Conservation (phyloP, 2,888 invertebrate genomes). For the Drosophila demipolita region DNA sequence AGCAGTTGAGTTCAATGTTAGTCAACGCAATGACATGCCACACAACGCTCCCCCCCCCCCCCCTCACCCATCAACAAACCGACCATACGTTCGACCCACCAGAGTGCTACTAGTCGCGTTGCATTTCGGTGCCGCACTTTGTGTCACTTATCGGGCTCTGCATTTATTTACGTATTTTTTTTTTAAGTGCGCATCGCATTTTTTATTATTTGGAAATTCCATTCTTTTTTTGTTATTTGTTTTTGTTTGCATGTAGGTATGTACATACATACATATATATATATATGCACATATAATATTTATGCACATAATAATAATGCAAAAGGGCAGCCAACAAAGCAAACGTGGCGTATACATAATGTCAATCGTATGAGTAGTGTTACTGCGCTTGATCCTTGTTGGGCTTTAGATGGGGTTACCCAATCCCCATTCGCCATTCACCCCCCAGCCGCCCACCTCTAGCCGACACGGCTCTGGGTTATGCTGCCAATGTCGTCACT, state of each 20-base stretch:
- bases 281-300: constrained; percentile 27
- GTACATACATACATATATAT: not conserved
- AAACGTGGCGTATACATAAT: constrained; percentile 48
- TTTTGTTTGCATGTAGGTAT: constrained; percentile 13
- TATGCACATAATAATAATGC: constrained; percentile 37
- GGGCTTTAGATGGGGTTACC: constrained; percentile 1
- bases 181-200: constrained; percentile 37
- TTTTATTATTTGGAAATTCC: constrained; percentile 23
- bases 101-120: constrained; percentile 17
- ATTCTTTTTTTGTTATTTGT: constrained; percentile 13
- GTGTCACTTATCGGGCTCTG: constrained; percentile 38
- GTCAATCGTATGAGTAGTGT: constrained; percentile 33
- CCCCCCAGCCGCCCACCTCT: not conserved
- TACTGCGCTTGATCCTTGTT: constrained; percentile 33
- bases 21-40: constrained; percentile 49
- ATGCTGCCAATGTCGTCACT: constrained; percentile 68
- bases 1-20: constrained; percentile 69
- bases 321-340: constrained; percentile 19
- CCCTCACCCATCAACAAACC: not conserved
- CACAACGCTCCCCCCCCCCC: not conserved
- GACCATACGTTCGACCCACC: not conserved
- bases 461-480: constrained; percentile 1
- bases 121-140: constrained; percentile 38
- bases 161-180: constrained; percentile 26
- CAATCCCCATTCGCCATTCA: not conserved